Percentiles rank a stretch among this genome's conserved stretches.
phyloP scores from a whole-genome alignment of 1,140 invertebrate genomes.

The Dysdera silvatica region DNA sequence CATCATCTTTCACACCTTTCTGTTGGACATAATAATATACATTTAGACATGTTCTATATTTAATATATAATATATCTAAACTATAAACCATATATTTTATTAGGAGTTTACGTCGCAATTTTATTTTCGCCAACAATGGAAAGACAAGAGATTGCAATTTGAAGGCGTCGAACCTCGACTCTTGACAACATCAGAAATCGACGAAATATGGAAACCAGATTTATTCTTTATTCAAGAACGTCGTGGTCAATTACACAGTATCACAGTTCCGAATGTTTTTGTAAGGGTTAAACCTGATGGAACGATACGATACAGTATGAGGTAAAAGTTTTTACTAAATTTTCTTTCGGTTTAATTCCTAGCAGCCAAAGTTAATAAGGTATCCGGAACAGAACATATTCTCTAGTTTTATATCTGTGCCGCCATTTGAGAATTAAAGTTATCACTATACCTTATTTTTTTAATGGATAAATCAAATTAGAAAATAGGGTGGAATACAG shows the following conservation, averaged over 20 bases:
- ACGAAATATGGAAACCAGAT: slow-evolving; percentile 28
- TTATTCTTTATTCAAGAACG: slow-evolving; percentile 27
- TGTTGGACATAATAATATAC: too few relatives aligned
- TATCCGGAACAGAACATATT: too few relatives aligned
- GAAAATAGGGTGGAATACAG: too few relatives aligned
- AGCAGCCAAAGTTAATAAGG: too few relatives aligned
- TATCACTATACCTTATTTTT: too few relatives aligned
- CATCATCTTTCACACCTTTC: too few relatives aligned
- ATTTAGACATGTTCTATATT: too few relatives aligned
- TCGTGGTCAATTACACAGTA: slow-evolving; percentile 13
- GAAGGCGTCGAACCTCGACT: neutral
- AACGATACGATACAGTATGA: slow-evolving; percentile 14
- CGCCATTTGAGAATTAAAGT: too few relatives aligned
- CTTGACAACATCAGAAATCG: slow-evolving; percentile 6
- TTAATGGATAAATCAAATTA: too few relatives aligned
- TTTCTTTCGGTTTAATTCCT: too few relatives aligned
- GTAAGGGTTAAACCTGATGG: slow-evolving; percentile 10
- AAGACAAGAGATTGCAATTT: slow-evolving; percentile 1
- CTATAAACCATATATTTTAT: slow-evolving; percentile 70
- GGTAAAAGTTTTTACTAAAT: neutral
- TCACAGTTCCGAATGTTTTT: slow-evolving; percentile 21
- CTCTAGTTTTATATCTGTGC: too few relatives aligned
- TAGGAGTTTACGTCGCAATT: slow-evolving; percentile 38
- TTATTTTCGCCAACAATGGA: slow-evolving; percentile 17
- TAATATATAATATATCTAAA: too few relatives aligned